Evolutionary conservation across 2,113 vertebrate species (phyloP).

Genomic region (Dicrurus megarhynchus): DNA sequence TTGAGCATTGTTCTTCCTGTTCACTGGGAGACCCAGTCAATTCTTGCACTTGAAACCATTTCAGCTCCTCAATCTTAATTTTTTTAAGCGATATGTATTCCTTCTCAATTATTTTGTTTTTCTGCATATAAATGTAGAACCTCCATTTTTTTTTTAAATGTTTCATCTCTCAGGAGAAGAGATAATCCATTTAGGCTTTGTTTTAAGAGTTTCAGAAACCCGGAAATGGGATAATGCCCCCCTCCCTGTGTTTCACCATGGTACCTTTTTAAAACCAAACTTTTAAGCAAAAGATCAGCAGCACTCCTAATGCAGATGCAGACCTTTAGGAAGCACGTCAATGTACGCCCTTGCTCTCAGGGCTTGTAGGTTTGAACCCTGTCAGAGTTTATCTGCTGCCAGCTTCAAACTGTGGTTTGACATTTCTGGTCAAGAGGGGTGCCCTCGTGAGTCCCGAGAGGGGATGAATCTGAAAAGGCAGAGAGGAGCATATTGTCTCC

Average conservation of each 20-base stretch:
- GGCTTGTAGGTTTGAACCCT: constrained; percentile 10
- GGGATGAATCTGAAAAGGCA: constrained; percentile 27
- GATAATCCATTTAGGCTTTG: not conserved
- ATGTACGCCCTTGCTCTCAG: not conserved
- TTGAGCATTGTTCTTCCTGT: not conserved
- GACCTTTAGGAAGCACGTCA: constrained; percentile 33
- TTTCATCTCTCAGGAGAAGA: not conserved
- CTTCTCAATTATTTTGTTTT: not conserved
- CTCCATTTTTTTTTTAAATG: not conserved
- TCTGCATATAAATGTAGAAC: not conserved
- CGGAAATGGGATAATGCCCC: not conserved
- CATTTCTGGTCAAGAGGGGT: constrained; percentile 54
- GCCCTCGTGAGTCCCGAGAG: constrained; percentile 11
- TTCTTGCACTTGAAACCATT: not conserved
- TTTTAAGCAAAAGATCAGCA: constrained; percentile 10
- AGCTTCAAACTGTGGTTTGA: constrained; percentile 52
- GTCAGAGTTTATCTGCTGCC: constrained; percentile 21
- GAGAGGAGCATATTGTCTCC: constrained; percentile 26
- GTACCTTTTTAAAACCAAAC: not conserved
- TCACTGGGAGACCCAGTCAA: not conserved
- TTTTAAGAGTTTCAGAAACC: not conserved
- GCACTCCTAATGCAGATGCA: not conserved
- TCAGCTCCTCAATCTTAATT: not conserved
- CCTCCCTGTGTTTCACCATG: not conserved
- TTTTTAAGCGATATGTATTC: not conserved